Conservation (phyloP, 2,888 invertebrate species). For the Elegia similella region DNA sequence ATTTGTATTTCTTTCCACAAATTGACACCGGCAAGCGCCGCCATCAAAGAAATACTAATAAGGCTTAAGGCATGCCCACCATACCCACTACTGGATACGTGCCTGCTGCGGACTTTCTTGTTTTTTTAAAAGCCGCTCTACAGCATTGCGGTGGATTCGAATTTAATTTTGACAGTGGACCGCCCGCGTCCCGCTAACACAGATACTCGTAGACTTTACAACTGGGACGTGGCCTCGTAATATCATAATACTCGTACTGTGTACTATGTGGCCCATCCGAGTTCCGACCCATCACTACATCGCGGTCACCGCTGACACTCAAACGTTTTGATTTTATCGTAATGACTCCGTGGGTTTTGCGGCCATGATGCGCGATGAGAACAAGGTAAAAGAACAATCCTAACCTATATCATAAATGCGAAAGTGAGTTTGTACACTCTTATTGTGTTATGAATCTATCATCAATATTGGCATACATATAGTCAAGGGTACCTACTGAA, state of each 20-base stretch:
- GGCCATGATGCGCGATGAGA: background rate
- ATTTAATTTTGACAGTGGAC: conserved; percentile 28
- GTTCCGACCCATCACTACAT: conserved; percentile 4
- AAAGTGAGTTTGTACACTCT: background rate
- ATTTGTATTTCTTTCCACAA: too few species aligned
- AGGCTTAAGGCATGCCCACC: too few species aligned
- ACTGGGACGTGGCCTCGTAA: conserved; percentile 29
- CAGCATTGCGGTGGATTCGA: conserved; percentile 21
- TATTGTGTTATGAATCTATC: too few species aligned
- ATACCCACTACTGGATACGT: too few species aligned
- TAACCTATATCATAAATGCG: background rate
- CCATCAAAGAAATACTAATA: too few species aligned
- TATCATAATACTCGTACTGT: conserved; percentile 19
- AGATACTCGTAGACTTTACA: conserved; percentile 26
- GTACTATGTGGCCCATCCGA: conserved; percentile 5
- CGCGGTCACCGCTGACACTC: conserved; percentile 3
- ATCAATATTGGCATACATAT: too few species aligned
- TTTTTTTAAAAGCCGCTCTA: background rate
- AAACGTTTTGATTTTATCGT: conserved; percentile 15
- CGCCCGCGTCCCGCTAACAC: conserved; percentile 30
- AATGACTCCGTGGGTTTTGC: conserved; percentile 13
- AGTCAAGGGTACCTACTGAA: too few species aligned
- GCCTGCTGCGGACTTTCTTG: conserved; percentile 4
- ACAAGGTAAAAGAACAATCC: background rate
- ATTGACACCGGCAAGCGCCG: too few species aligned